These are phyloP conservation scores for Deroplatys truncata DNA, from an alignment of 2,888 invertebrate genomes.

Conservation along the genomic window DNA sequence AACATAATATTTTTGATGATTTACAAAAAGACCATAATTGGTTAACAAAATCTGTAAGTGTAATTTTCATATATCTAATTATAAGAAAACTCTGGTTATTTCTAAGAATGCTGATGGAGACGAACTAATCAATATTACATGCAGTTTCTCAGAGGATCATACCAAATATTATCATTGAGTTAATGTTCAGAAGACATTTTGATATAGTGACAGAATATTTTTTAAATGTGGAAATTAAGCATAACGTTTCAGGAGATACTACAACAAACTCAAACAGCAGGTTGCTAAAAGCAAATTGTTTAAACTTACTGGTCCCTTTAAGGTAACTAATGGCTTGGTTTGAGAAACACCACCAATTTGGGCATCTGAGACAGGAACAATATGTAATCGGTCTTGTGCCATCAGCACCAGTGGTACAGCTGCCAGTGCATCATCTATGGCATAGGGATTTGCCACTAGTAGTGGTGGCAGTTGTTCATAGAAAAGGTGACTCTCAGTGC, in stretches of 20 bases:
- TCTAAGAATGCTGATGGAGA: too few relatives aligned
- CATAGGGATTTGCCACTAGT: conserved; percentile 40
- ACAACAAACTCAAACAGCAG: too few relatives aligned
- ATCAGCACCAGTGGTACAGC: conserved; percentile 43
- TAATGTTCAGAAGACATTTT: too few relatives aligned
- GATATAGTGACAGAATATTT: too few relatives aligned
- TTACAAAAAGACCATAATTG: not conserved
- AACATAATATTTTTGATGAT: not conserved
- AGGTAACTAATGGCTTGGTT: conserved; percentile 42
- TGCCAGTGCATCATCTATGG: conserved; percentile 40
- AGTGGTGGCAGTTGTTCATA: conserved; percentile 26
- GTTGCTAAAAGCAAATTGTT: not conserved
- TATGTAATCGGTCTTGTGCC: conserved; percentile 29
- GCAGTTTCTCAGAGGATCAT: too few relatives aligned
- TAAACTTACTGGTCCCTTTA: conserved; percentile 36
- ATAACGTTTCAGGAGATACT: too few relatives aligned
- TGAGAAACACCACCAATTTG: conserved; percentile 43
- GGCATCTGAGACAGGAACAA: conserved; percentile 38
- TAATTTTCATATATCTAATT: too few relatives aligned
- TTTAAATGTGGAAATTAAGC: too few relatives aligned
- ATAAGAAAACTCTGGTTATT: too few relatives aligned
- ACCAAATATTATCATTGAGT: too few relatives aligned
- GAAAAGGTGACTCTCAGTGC: not conserved
- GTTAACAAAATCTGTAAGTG: too few relatives aligned
- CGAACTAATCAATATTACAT: too few relatives aligned